phyloP scores from a whole-genome alignment of 2,888 invertebrate genomes.

The Petrolisthes manimaculis region DNA sequence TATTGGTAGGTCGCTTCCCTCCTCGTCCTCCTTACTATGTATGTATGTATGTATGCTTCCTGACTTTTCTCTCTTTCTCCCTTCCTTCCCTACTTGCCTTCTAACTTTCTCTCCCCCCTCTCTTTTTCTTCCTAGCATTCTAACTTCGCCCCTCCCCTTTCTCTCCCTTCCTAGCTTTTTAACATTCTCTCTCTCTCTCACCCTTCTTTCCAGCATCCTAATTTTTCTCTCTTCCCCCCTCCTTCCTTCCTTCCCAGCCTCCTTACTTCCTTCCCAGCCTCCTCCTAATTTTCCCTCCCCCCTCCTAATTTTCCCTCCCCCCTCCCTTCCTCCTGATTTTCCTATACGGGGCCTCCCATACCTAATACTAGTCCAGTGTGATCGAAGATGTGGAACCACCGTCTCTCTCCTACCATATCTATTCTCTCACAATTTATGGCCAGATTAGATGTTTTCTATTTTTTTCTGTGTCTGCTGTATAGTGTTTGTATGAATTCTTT shows the following conservation, averaged over 20 bases:
- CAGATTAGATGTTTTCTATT: background rate
- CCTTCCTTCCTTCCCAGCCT: background rate
- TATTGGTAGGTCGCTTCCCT: no score
- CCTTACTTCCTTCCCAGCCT: background rate
- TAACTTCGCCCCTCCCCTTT: background rate
- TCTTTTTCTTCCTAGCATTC: background rate
- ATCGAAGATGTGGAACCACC: no score
- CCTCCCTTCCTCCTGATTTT: background rate
- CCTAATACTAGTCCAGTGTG: no score
- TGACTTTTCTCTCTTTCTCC: slow-evolving; percentile 8
- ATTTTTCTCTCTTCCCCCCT: no score
- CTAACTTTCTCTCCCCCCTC: background rate
- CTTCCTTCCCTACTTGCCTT: background rate
- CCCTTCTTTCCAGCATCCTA: no score
- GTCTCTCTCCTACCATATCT: background rate
- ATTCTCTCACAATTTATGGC: background rate
- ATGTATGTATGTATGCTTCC: no score
- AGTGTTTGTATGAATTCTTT: background rate
- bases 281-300: background rate
- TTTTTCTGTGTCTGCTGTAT: background rate
- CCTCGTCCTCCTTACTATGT: no score
- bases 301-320: background rate
- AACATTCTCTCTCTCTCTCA: background rate
- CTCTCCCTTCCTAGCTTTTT: no score
- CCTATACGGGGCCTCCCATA: background rate